Base-by-base conservation (phyloP, 1,140 invertebrate genomes). In the Amyelois transitella region DNA sequence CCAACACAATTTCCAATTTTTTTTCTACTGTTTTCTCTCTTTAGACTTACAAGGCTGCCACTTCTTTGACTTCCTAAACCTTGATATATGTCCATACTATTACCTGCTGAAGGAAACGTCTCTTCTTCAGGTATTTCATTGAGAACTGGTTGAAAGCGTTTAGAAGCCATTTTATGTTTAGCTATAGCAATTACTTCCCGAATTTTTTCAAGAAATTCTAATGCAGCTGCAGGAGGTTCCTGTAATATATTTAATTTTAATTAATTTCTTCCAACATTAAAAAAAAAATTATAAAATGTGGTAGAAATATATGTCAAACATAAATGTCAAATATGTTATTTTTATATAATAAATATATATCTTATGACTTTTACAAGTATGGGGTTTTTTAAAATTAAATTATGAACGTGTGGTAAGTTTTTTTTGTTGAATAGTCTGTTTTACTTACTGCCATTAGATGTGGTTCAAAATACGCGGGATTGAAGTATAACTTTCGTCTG, bases 401-500 rank as follows among this genome's bases (percentile, higher is more conserved):
- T n/a, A n/a, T n/a, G n/a, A n/a, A n/a, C n/a, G n/a, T n/a, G n/a
- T n/a, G n/a, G n/a, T n/a, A n/a, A n/a, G n/a, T n/a, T n/a, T n/a
- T n/a, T n/a, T n/a, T n/a, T n/a, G n/a, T n/a, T n/a, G n/a, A n/a
- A n/a, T n/a, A n/a, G n/a, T n/a, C n/a, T n/a, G n/a, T 8, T 18
- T 43, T 55, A 88, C 90, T 91, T 90, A 96, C 95, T 86, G 93
- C 81, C 66, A 97, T 87, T 19, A 96, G 73, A 72, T 96, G 94
- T 38, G 94, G 94, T 73, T 97, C 95, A 71, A 97, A 96, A 72
- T 96, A 96, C 1, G 95, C 94, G 1, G 95, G 95, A 81, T 96
- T 96, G 65, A 97, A 96, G 71, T 96, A 96, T 0, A 96, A 88
- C 69, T 96, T 96, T 57, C 93, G 91, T 52, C 94, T 88, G 6